These are phyloP conservation scores for Drosophila nigromelanica DNA, from an alignment of 1,140 invertebrate genomes.

Conservation along the genomic window DNA sequence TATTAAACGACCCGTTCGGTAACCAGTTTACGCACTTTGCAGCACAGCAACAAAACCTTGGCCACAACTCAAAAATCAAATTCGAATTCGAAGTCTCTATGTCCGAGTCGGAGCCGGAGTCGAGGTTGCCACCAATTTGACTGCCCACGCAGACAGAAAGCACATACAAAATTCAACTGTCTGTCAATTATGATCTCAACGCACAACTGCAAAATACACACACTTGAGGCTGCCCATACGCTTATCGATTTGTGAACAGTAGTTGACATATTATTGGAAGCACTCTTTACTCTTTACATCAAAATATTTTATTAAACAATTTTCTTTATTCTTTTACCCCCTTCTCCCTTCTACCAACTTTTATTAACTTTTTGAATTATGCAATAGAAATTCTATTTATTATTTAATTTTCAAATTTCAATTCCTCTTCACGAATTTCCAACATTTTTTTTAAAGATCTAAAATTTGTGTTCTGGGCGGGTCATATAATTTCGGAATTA, in stretches of 20 bases:
- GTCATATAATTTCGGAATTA: too few species aligned
- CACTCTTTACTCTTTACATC: too few species aligned
- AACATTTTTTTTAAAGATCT: too few species aligned
- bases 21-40: conserved; percentile 67
- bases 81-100: neutral
- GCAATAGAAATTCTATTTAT: too few species aligned
- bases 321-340: too few species aligned
- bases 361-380: too few species aligned
- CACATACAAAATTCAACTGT: conserved; percentile 70
- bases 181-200: conserved; percentile 73
- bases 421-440: too few species aligned
- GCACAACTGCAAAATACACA: conserved; percentile 49
- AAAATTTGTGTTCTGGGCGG: too few species aligned
- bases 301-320: too few species aligned
- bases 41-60: conserved; percentile 2
- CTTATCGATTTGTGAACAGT: conserved; percentile 16
- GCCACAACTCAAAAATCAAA: conserved; percentile 6
- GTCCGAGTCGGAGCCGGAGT: neutral
- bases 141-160: conserved; percentile 47
- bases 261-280: neutral
- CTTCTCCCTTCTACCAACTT: too few species aligned
- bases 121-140: neutral
- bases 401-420: too few species aligned
- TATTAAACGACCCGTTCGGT: conserved; percentile 45
- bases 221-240: conserved; percentile 56